A percentile compares a stretch with the other conserved stretches of the same genome.
phyloP scores from a whole-genome alignment of 30 jellyfish, hydroid and myxozoan genomes.

The Calvadosia cruxmelitensis region DNA sequence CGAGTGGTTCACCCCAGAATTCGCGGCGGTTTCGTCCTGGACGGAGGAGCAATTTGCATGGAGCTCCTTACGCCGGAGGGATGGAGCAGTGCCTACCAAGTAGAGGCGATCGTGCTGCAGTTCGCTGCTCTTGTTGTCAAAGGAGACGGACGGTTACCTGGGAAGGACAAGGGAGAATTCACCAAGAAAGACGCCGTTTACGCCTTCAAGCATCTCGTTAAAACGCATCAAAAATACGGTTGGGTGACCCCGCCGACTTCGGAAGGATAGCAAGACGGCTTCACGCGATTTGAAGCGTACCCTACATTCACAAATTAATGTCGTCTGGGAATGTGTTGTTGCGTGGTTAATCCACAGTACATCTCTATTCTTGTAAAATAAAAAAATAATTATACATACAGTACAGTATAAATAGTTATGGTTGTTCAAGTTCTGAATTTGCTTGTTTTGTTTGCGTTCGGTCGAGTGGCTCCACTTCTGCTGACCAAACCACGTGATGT shows the following conservation, averaged over 20 bases:
- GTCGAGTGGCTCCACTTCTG: too few relatives aligned
- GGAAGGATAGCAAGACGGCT: constrained; percentile 50
- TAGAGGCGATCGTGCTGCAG: constrained; percentile 71
- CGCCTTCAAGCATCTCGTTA: constrained; percentile 50
- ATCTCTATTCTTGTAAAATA: too few relatives aligned
- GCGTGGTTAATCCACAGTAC: too few relatives aligned
- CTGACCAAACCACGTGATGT: too few relatives aligned
- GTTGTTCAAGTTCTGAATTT: too few relatives aligned
- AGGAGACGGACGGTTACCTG: constrained; percentile 61
- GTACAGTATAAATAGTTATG: too few relatives aligned
- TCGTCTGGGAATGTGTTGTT: too few relatives aligned
- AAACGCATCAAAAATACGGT: constrained; percentile 60
- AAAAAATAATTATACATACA: too few relatives aligned
- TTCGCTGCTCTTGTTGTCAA: constrained; percentile 62
- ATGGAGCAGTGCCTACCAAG: constrained; percentile 81
- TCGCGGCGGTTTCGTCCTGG: constrained; percentile 58
- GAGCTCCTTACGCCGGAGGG: constrained; percentile 72
- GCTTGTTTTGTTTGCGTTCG: too few relatives aligned
- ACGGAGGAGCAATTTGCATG: constrained; percentile 95
- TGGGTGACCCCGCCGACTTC: constrained; percentile 75
- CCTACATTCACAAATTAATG: too few relatives aligned
- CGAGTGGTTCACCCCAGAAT: constrained; percentile 70
- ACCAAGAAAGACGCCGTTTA: constrained; percentile 50
- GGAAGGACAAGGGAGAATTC: constrained; percentile 21
- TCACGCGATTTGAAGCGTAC: too few relatives aligned